These are phyloP conservation scores for Vulpes vulpes DNA, from an alignment of 2,113 vertebrate genomes.

Conservation along the genomic window DNA sequence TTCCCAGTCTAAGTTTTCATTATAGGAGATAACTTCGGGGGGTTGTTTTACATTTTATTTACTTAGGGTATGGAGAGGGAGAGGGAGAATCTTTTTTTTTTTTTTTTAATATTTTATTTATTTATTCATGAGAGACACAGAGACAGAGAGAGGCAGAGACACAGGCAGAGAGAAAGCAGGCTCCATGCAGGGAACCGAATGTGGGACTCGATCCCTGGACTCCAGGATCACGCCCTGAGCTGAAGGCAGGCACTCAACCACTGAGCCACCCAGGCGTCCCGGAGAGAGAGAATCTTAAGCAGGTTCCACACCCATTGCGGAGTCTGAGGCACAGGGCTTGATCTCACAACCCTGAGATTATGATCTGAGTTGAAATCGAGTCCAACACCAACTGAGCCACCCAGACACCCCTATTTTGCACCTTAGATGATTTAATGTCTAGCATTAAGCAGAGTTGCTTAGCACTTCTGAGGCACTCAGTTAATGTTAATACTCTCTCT, in stretches of 20 bases:
- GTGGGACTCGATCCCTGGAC: too few species aligned
- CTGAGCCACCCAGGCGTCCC: too few species aligned
- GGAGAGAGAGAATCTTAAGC: not conserved
- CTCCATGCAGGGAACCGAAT: too few species aligned
- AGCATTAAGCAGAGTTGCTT: not conserved
- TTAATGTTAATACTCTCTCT: conserved; percentile 21
- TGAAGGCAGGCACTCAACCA: too few species aligned
- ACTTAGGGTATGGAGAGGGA: not conserved
- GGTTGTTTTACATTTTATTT: conserved; percentile 4
- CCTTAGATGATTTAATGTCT: not conserved
- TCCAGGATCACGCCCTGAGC: too few species aligned
- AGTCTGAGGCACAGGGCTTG: not conserved
- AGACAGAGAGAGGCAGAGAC: too few species aligned
- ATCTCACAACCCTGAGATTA: not conserved
- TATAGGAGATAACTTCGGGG: not conserved
- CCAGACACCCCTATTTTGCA: not conserved
- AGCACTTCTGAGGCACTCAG: not conserved
- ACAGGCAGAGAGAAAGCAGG: too few species aligned
- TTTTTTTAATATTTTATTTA: too few species aligned
- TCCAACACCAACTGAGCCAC: not conserved
- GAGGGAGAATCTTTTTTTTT: not conserved
- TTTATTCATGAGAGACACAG: too few species aligned
- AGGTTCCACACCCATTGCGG: not conserved
- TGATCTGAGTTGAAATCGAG: not conserved
- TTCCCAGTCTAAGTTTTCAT: not conserved